phyloP scores from a whole-genome alignment of 1,140 invertebrate species.

The Neoseiulus cucumeris region DNA sequence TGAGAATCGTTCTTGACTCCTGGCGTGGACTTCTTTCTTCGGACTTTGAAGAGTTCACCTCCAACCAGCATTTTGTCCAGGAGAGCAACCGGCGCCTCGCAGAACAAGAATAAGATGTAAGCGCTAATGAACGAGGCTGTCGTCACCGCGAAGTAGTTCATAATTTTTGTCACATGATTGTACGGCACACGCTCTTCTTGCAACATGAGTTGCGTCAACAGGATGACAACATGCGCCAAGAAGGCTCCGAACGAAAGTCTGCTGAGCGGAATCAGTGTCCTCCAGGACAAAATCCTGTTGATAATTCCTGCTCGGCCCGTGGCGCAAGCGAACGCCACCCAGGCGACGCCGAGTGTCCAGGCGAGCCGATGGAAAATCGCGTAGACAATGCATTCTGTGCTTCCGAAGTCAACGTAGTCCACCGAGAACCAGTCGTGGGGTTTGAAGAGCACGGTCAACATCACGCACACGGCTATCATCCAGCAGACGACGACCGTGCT shows the following conservation, averaged over 20 bases:
- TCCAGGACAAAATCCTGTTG: conserved; percentile 27
- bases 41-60: background rate
- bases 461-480: background rate
- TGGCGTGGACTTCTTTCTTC: background rate
- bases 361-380: conserved; percentile 24
- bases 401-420: conserved; percentile 14
- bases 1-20: too few relatives aligned
- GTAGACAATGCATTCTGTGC: conserved; percentile 23
- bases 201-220: conserved; percentile 13
- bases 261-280: conserved; percentile 25
- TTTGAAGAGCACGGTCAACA: background rate
- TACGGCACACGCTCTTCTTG: conserved; percentile 6
- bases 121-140: background rate
- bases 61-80: background rate
- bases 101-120: conserved; percentile 5
- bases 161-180: conserved; percentile 8
- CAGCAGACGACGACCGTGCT: background rate
- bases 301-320: conserved; percentile 23
- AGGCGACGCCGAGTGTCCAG: conserved; percentile 29
- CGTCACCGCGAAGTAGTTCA: conserved; percentile 9
- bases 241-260: conserved; percentile 28
- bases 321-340: conserved; percentile 32
- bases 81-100: background rate
- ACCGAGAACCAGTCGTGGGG: conserved; percentile 7
- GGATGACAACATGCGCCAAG: conserved; percentile 27